Conservation (phyloP, 2,113 vertebrate species). For the Rhinogobius similis region DNA sequence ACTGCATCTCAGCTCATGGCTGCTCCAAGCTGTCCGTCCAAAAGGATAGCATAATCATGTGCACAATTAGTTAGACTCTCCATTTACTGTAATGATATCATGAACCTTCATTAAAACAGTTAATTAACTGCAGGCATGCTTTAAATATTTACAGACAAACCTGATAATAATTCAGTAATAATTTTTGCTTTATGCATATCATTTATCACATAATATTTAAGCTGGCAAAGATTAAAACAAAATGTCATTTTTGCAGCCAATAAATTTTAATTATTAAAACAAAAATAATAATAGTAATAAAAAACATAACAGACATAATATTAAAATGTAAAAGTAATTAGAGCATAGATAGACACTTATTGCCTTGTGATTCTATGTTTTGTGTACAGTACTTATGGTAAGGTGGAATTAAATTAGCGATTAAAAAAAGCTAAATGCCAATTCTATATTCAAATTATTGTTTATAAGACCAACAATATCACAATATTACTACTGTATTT, state of each 20-base stretch:
- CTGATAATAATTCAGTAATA: neutral
- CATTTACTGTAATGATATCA: too few relatives aligned
- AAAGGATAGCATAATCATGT: constrained; percentile 7
- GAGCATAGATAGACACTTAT: too few relatives aligned
- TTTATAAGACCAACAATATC: too few relatives aligned
- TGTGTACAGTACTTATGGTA: too few relatives aligned
- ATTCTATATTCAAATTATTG: too few relatives aligned
- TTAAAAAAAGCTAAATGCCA: too few relatives aligned
- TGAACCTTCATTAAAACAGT: neutral
- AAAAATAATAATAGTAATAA: neutral
- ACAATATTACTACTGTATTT: too few relatives aligned
- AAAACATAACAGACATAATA: too few relatives aligned
- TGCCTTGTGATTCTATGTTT: too few relatives aligned
- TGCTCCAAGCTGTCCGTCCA: constrained; percentile 25
- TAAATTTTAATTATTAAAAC: neutral
- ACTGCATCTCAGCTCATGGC: constrained; percentile 25
- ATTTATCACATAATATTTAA: neutral
- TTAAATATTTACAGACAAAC: neutral
- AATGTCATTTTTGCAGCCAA: neutral
- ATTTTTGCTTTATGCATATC: constrained; percentile 3
- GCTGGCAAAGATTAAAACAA: neutral
- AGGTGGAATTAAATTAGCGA: too few relatives aligned
- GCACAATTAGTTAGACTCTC: neutral
- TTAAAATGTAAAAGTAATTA: too few relatives aligned
- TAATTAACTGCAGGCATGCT: neutral